phyloP scores from a whole-genome alignment of 2,888 invertebrate species.

The Onthophagus sagittarius region DNA sequence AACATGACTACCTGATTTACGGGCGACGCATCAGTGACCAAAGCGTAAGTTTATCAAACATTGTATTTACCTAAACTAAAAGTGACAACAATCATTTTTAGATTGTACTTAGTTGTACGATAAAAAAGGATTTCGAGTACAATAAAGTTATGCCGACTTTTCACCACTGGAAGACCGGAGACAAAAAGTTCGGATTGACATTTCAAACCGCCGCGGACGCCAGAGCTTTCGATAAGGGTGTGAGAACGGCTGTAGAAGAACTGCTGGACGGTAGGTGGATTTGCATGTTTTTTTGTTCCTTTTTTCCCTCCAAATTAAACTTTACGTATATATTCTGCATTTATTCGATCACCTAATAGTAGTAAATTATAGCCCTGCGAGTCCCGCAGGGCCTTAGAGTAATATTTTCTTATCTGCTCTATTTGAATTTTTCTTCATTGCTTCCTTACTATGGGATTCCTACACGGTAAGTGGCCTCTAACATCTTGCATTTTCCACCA shows the following conservation, averaged over 20 bases:
- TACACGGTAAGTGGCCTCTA: constrained; percentile 56
- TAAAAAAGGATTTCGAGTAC: constrained; percentile 94
- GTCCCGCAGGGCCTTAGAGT: constrained; percentile 39
- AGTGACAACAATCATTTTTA: constrained; percentile 42
- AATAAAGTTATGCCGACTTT: constrained; percentile 98
- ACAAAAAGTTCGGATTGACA: constrained; percentile 91
- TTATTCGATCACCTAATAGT: not conserved
- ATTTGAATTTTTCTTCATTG: constrained; percentile 55
- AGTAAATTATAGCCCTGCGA: constrained; percentile 25
- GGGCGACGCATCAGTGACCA: constrained; percentile 91
- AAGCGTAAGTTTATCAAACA: constrained; percentile 61
- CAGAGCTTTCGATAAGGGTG: constrained; percentile 88
- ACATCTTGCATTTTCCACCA: not conserved
- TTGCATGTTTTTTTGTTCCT: constrained; percentile 27
- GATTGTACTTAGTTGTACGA: constrained; percentile 91
- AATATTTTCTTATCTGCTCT: constrained; percentile 65
- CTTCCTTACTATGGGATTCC: constrained; percentile 63
- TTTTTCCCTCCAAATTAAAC: not conserved
- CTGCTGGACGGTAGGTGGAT: constrained; percentile 77
- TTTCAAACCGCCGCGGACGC: constrained; percentile 96
- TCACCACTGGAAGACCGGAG: constrained; percentile 96
- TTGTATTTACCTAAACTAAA: not conserved
- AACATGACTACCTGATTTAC: constrained; percentile 88
- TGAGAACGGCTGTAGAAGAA: constrained; percentile 84
- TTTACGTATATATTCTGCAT: not conserved